Base-by-base conservation (phyloP, 1,140 invertebrate genomes). In the Drosophila mauritiana region DNA sequence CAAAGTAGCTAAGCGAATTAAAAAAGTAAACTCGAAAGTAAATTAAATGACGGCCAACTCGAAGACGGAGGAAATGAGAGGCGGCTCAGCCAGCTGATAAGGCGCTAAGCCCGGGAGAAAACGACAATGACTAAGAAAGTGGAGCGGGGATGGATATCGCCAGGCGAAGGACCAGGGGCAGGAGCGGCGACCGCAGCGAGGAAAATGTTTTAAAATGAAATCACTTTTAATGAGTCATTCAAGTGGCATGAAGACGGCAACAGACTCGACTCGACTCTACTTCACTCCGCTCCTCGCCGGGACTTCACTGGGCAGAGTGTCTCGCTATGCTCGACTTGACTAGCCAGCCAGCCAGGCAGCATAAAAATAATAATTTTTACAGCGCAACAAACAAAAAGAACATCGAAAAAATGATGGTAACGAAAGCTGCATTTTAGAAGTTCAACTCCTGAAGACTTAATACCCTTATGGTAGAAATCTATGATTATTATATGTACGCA, bases 131-230 rank as follows among this genome's bases (percentile, higher is more conserved):
- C 36, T 69, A 40, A 46, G 57, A 72, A 51, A 42, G 22, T 27
- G 59, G 46, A 52, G 27, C 20, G 8, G 64, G 64, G 8, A 22
- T 22, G 20, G 20, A n/a, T 68, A 68, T 68, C 64, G 55, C 40
- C 43, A 51, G 53, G 40, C 69, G 69, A 73, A 73, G 72, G 46
- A 63, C 42, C 25, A 20, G 11, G 53, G 25, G 25, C 27, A 12
- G 37, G 11, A 20, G 15, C 61, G 64, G 78, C 78, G 45, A 82
- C 84, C 70, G 67, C 83, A 83, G 84, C 63, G 76, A 69, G 75
- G 76, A 83, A 83, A 89, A 88, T 89, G 84, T 88, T 88, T 88
- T 88, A 89, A 88, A 88, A 88, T 88, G 84, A 88, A 88, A 89
- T 88, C 84, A 88, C 76, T 88, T 89, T 88, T 88, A 88, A 88